These are phyloP conservation scores for Orchesella cincta DNA, from an alignment of 1,140 invertebrate genomes.

Conservation along the genomic window DNA sequence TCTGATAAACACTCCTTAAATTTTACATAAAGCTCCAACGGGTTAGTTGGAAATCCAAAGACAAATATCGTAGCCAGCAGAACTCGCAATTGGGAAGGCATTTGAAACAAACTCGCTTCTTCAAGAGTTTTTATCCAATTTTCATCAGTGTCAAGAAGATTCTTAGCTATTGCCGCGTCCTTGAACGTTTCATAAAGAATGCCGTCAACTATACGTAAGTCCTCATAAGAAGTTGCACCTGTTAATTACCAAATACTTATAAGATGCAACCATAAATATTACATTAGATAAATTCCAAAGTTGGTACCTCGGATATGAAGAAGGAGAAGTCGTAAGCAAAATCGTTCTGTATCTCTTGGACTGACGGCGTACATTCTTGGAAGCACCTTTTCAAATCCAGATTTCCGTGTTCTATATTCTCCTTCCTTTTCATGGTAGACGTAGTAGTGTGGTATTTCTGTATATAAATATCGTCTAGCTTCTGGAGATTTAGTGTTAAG, in stretches of 20 bases:
- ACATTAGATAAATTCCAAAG: no score
- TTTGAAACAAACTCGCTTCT: constrained; percentile 39
- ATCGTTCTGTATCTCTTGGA: constrained; percentile 52
- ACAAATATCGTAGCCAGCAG: constrained; percentile 37
- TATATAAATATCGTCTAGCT: constrained; percentile 17
- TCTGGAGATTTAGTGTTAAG: constrained; percentile 20
- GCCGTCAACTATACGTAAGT: not conserved
- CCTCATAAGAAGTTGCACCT: constrained; percentile 14
- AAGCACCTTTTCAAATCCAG: constrained; percentile 42
- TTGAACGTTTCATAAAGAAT: constrained; percentile 35
- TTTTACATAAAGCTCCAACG: constrained; percentile 53
- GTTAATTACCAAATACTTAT: constrained; percentile 26
- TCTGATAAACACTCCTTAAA: constrained; percentile 53
- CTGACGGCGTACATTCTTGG: constrained; percentile 53
- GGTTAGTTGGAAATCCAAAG: constrained; percentile 51
- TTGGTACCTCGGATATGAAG: constrained; percentile 51
- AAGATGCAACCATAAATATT: not conserved
- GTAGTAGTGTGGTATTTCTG: constrained; percentile 41
- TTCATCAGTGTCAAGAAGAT: constrained; percentile 44
- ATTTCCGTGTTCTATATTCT: constrained; percentile 40
- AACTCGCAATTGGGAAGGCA: constrained; percentile 50
- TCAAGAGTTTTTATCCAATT: constrained; percentile 48
- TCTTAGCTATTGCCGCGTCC: constrained; percentile 34
- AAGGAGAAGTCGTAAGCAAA: constrained; percentile 52
- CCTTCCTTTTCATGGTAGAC: constrained; percentile 35